Percentiles rank a stretch among this genome's conserved stretches.
Evolutionary conservation across 2,797 vertebrate genomes (phyloP).

Genomic region (Naso thynnoides): DNA sequence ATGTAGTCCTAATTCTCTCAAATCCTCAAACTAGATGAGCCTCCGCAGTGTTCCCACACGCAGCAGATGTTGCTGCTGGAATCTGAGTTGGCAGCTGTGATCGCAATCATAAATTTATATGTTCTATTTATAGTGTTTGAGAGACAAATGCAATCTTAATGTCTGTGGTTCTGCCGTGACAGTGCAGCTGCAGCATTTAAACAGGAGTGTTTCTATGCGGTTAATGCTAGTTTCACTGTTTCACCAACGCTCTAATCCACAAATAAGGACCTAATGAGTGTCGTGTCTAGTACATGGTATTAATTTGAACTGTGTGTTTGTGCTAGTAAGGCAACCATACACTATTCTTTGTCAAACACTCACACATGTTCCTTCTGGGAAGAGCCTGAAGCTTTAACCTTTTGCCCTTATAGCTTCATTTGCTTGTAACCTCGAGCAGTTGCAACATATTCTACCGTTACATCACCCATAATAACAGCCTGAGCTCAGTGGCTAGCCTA

Average conservation of each 20-base stretch:
- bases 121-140: constrained; percentile 58
- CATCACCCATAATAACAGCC: constrained; percentile 45
- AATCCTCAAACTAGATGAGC: neutral
- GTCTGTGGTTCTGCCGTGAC: constrained; percentile 17
- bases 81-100: constrained; percentile 38
- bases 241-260: neutral
- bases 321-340: no score
- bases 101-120: constrained; percentile 53
- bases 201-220: neutral
- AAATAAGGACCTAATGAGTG: neutral
- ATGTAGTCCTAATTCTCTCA: neutral
- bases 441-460: constrained; percentile 45
- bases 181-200: neutral
- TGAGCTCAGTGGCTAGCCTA: constrained; percentile 17
- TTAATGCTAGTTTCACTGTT: neutral
- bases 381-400: constrained; percentile 15
- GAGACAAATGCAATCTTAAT: constrained; percentile 47
- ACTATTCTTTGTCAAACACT: constrained; percentile 1
- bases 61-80: constrained; percentile 48
- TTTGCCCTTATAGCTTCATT: constrained; percentile 26
- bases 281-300: no score
- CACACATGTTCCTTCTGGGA: neutral
- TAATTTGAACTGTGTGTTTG: no score
- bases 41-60: neutral
- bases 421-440: constrained; percentile 31